Percentiles rank a stretch among this genome's conserved stretches.
Evolutionary conservation across 1,140 invertebrate species (phyloP).

Genomic region (Neodiprion virginianus): DNA sequence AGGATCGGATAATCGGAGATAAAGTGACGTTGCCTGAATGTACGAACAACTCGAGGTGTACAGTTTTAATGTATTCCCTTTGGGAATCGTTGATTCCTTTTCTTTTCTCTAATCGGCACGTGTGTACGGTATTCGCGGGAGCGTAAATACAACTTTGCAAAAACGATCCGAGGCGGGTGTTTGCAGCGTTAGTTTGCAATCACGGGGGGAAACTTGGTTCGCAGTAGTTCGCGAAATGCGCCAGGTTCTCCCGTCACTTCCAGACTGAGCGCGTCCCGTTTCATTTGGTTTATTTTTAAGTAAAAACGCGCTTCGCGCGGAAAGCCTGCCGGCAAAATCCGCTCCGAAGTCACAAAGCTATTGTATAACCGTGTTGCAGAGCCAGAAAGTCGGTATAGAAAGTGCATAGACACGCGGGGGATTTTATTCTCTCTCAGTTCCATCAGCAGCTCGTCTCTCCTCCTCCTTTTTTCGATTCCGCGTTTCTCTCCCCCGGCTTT

Average conservation of each 20-base stretch:
- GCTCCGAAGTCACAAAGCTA: no score
- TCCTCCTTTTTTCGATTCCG: neutral
- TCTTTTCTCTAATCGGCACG: neutral
- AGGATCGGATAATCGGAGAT: no score
- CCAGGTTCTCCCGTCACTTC: neutral
- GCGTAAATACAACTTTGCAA: neutral
- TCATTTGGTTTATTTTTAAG: neutral
- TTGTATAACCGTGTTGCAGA: no score
- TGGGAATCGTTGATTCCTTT: slow-evolving; percentile 8
- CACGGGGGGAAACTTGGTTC: neutral
- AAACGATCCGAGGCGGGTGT: no score
- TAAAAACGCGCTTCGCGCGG: no score
- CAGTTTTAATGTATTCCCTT: neutral
- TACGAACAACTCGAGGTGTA: neutral
- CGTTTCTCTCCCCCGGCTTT: neutral
- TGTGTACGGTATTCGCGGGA: neutral
- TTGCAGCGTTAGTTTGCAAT: neutral
- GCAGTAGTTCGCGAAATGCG: neutral
- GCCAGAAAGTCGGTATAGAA: no score
- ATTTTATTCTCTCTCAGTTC: no score
- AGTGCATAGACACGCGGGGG: no score
- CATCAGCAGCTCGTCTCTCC: neutral
- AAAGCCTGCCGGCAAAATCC: no score
- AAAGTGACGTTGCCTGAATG: no score
- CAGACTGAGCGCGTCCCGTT: neutral